Percentiles rank a stretch among this genome's conserved stretches.
These are phyloP conservation scores for Limnephilus auricula DNA, from an alignment of 2,888 invertebrate genomes.

Conservation along the genomic window DNA sequence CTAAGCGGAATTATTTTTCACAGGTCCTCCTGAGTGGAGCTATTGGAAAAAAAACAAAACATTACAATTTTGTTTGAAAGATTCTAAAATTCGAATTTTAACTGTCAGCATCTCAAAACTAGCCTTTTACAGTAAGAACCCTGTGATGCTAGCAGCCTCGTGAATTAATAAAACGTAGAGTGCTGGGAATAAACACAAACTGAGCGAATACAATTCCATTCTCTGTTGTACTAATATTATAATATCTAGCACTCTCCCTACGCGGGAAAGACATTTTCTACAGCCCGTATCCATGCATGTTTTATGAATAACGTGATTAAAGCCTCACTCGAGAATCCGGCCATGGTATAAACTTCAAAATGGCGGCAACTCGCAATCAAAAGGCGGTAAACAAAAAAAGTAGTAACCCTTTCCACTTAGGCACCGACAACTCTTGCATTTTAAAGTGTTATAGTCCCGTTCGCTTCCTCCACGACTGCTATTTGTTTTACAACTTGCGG, in stretches of 20 bases:
- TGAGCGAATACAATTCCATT: neutral
- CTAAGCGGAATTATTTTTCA: too few species aligned
- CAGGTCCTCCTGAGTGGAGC: too few species aligned
- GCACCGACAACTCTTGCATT: slow-evolving; percentile 46
- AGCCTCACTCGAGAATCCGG: neutral
- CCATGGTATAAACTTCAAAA: slow-evolving; percentile 25
- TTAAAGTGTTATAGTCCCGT: slow-evolving; percentile 34
- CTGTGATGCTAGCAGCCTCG: neutral
- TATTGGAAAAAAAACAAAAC: too few species aligned
- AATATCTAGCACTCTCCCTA: neutral
- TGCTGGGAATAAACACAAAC: neutral
- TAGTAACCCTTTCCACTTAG: slow-evolving; percentile 35
- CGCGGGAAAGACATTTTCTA: neutral
- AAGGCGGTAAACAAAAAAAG: slow-evolving; percentile 41
- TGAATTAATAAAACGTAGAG: neutral
- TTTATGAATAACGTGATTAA: slow-evolving; percentile 9
- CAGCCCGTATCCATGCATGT: neutral
- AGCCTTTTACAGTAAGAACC: neutral
- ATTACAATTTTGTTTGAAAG: neutral
- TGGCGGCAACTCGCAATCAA: slow-evolving; percentile 46
- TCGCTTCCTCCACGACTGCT: slow-evolving; percentile 10
- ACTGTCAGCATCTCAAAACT: neutral
- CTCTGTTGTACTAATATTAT: neutral
- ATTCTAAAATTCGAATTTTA: neutral
- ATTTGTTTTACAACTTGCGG: slow-evolving; percentile 46